Evolutionary conservation across 2,797 vertebrate species (phyloP), one percentile per base, ranked within the genome.

Genomic region (Zalophus californianus): DNA sequence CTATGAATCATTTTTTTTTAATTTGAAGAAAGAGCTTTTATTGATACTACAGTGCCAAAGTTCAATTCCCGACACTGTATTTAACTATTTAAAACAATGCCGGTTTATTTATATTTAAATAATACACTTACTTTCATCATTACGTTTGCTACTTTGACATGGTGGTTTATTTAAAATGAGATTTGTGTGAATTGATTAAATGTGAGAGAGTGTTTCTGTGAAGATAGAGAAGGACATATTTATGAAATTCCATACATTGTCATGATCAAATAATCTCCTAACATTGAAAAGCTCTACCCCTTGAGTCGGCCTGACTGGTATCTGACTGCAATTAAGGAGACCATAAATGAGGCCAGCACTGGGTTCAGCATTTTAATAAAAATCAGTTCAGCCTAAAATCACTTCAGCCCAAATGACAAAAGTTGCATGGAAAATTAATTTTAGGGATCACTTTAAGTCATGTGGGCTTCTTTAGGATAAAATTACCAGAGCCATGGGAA

Each of bases 381-480:
- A 98, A 98, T 98, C 91, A 95, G 90, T 98, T 98, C 94, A 97
- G 87, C 94, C 95, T 98, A 92, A 98, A 98, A 98, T 97, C 86
- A 97, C 97, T 98, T 98, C 80, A 97, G 56, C 97, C 93, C 38
- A 98, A 98, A 98, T 98, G 97, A 91, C 92, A 98, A 96, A 98
- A 97, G 96, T 97, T 98, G 98, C 96, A 98, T 97, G 96, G 97
- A 97, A 99, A 99, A 99, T 98, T 99, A 98, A 99, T 99, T 99
- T 98, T 98, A 97, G 98, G 92, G 95, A 98, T 98, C 96, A 98
- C 90, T 98, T 98, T 98, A 98, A 98, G 96, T 98, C 93, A 98
- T 94, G 97, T 97, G 98, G 96, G 83, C 93, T 98, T 97, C 97
- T 97, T 98, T 98, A 98, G 96, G 94, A 97, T 98, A 98, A 98